A percentile compares a stretch with the other conserved stretches of the same genome.
phyloP scores from a whole-genome alignment of 2,113 vertebrate species.

The Pithys albifrons region DNA sequence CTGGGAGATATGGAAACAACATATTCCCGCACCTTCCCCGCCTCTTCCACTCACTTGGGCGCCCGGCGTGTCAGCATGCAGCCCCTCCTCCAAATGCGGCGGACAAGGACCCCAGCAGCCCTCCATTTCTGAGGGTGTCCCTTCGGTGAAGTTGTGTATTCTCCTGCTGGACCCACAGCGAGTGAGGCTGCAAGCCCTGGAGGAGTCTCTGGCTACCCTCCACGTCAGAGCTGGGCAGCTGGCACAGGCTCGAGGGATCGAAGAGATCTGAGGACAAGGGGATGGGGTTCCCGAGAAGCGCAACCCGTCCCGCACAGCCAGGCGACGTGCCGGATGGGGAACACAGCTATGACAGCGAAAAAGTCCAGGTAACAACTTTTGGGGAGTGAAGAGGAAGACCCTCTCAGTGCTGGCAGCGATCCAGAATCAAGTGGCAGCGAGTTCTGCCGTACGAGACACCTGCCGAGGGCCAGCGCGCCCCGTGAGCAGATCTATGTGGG shows the following conservation, averaged over 20 bases:
- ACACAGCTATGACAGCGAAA: neutral
- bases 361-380: constrained; percentile 6
- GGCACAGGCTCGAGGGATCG: neutral
- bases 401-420: neutral
- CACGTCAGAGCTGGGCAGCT: neutral
- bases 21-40: neutral
- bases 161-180: neutral
- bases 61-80: neutral
- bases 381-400: neutral
- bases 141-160: rapidly evolving
- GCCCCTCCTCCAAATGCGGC: neutral
- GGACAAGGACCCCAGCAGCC: neutral
- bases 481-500: neutral
- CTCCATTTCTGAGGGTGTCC: rapidly evolving
- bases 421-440: neutral
- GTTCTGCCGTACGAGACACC: neutral
- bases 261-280: neutral
- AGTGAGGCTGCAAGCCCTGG: neutral
- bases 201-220: too few relatives aligned
- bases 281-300: rapidly evolving
- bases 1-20: neutral
- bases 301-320: neutral
- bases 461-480: neutral
- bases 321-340: rapidly evolving
- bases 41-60: neutral